These are phyloP conservation scores for Pharmacophagus antenor DNA, from an alignment of 2,888 invertebrate species.

Conservation along the genomic window DNA sequence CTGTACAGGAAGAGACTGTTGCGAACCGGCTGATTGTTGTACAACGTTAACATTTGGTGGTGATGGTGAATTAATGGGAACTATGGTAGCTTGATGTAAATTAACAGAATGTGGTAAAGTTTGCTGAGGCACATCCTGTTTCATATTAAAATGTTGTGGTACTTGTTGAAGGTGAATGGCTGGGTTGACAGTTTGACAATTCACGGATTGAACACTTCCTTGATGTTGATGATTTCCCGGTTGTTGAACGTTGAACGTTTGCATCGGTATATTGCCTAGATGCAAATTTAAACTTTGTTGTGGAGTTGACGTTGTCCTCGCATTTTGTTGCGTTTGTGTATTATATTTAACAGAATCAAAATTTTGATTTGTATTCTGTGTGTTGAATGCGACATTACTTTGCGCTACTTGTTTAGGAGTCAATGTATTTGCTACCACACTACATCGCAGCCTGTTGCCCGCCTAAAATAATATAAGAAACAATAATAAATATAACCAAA, in stretches of 20 bases:
- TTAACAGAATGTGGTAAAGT: conserved; percentile 3
- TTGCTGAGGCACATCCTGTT: conserved; percentile 13
- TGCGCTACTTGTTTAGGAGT: conserved; percentile 13
- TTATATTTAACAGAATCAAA: conserved; percentile 31
- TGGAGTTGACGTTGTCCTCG: neutral
- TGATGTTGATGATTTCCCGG: conserved; percentile 30
- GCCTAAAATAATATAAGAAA: conserved; percentile 41
- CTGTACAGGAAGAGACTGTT: conserved; percentile 10
- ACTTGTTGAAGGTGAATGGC: conserved; percentile 17
- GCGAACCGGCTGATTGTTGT: conserved; percentile 15
- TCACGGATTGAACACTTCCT: conserved; percentile 16
- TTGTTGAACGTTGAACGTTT: conserved; percentile 27
- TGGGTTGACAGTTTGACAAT: conserved; percentile 21
- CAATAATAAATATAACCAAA: conserved; percentile 38
- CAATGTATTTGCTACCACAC: conserved; percentile 35
- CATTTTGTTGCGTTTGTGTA: conserved; percentile 29
- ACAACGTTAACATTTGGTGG: neutral
- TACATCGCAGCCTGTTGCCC: conserved; percentile 41
- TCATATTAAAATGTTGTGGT: conserved; percentile 13
- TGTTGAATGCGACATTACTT: conserved; percentile 15
- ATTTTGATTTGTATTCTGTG: conserved; percentile 23
- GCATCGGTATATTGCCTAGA: conserved; percentile 23
- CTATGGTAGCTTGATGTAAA: conserved; percentile 13
- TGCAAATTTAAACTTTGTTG: conserved; percentile 27
- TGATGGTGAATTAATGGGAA: conserved; percentile 10